These are phyloP conservation scores for Calosoma granatense DNA, from an alignment of 1,140 invertebrate genomes.

Conservation along the genomic window DNA sequence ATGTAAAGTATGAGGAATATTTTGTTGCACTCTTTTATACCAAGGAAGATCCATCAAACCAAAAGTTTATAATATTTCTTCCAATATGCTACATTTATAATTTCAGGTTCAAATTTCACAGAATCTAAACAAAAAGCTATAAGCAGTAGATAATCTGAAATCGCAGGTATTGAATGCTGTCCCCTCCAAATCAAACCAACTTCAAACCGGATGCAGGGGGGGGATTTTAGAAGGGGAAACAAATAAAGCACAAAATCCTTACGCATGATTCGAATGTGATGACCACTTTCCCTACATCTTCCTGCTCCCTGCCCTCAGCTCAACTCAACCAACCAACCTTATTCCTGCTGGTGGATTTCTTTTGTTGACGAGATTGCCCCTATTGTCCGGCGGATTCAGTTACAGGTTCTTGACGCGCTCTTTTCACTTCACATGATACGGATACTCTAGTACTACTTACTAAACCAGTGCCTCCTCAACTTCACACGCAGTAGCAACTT, in stretches of 20 bases:
- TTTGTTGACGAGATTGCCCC: not conserved
- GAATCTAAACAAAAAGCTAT: no score
- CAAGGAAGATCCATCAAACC: no score
- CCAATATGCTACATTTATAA: no score
- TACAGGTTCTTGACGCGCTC: slow-evolving; percentile 5
- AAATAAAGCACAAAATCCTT: not conserved
- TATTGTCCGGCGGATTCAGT: slow-evolving; percentile 5
- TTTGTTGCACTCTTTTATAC: no score
- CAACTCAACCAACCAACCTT: no score
- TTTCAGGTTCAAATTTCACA: no score
- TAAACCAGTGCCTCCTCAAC: not conserved
- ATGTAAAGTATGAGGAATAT: no score
- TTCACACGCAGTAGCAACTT: not conserved
- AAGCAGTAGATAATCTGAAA: no score
- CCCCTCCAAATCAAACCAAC: no score
- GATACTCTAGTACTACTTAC: not conserved
- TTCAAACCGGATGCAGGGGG: not conserved
- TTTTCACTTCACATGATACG: not conserved
- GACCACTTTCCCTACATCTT: not conserved
- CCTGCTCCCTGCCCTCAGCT: not conserved
- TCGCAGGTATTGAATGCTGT: not conserved
- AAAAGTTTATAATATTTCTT: no score
- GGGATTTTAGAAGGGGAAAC: not conserved
- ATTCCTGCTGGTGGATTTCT: no score
- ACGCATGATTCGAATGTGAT: not conserved